Evolutionary conservation across 2,113 vertebrate species (phyloP).

Genomic region (Anthoscopus minutus): DNA sequence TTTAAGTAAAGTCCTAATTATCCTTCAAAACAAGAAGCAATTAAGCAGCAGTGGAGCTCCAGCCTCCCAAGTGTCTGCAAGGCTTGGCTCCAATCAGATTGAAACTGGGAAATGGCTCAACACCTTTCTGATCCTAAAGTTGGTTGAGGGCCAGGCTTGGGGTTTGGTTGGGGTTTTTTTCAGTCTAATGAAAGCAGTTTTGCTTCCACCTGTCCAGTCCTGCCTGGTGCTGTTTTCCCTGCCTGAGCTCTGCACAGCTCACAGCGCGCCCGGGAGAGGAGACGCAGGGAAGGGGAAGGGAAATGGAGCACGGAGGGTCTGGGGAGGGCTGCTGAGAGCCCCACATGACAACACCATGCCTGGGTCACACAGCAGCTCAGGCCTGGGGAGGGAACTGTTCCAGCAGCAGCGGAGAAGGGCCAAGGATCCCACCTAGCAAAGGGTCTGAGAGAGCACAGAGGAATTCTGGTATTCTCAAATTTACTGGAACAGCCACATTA

Average conservation of each 20-base stretch:
- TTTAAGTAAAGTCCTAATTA: constrained; percentile 57
- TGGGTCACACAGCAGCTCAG: background rate
- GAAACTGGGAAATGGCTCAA: constrained; percentile 47
- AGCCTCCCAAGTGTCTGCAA: background rate
- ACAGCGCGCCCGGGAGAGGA: fast-evolving
- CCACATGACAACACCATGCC: background rate
- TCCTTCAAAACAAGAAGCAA: constrained; percentile 53
- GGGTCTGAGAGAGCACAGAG: background rate
- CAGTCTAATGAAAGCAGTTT: background rate
- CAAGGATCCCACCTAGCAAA: background rate
- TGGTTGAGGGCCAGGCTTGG: background rate
- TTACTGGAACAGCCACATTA: background rate
- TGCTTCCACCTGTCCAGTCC: constrained; percentile 9
- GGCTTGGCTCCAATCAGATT: background rate
- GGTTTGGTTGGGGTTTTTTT: background rate
- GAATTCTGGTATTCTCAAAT: background rate
- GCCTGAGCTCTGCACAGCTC: fast-evolving
- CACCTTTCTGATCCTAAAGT: constrained; percentile 38
- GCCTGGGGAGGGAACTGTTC: background rate
- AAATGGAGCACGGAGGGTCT: fast-evolving
- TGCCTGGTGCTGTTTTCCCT: background rate
- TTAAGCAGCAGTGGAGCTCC: constrained; percentile 19
- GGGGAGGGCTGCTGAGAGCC: background rate
- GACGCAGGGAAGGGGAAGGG: background rate
- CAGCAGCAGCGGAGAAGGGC: background rate